Base-by-base conservation (phyloP, 2,888 invertebrate genomes). In the Tenthredo distinguenda region DNA sequence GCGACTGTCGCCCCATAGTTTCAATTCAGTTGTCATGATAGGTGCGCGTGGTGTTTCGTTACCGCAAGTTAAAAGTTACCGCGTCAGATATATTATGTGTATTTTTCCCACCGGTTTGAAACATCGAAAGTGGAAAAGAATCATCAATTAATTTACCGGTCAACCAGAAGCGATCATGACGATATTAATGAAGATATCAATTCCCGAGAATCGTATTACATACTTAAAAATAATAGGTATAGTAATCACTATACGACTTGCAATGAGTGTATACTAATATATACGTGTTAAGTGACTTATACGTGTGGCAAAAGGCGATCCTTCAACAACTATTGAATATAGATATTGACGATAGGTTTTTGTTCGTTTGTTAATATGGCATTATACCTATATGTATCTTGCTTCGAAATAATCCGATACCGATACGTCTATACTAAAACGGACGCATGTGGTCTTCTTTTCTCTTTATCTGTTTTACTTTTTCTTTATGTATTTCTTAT, bases 161-260 rank as follows among this genome's bases (percentile, higher is more conserved):
- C 21, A 21, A 12, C 21, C 1, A 62, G 21, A n/a, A 62, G 7
- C 21, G 84, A 81, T 15, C 37, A 91, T 92, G 92, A 81, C 88
- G 1, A 92, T 92, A 50, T 18, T 90, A 31, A 92, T 92, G 91
- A 90, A 84, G 86, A 92, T 92, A 58, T 82, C 82, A 9, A 26
- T 82, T 18, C 86, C 85, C 34, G 83, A 89, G 4, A 91, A 90
- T 86, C 76, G 84, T 55, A 86, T 92, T 26, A 88, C 90, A 34
- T 89, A 90, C 76, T 87, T 91, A 7, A 85, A 89, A 50, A 82
- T 85, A 37, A 68, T 40, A 85, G 34, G 81, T 62, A 43, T 7
- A 10, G 26, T 71, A 47, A 47, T 21, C 62, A 26, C 62, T 26
- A 21, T 62, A 62, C 62, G 21, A 26, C 12, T 7, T n/a, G 21